phyloP scores from a whole-genome alignment of 2,888 invertebrate species.

The Drosophila cracens region DNA sequence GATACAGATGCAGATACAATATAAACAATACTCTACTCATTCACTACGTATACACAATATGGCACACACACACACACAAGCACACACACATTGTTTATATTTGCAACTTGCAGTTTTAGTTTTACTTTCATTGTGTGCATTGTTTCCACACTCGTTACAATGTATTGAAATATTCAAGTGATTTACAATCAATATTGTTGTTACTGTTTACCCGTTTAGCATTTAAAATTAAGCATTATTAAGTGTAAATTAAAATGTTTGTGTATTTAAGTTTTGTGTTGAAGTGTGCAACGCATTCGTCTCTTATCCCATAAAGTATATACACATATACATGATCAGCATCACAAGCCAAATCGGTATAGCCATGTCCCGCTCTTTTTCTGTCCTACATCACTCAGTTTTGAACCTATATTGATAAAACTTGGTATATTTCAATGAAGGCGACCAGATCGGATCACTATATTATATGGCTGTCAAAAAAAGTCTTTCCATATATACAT shows the following conservation, averaged over 20 bases:
- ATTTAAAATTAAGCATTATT: background rate
- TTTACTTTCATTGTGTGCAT: background rate
- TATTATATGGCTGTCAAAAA: background rate
- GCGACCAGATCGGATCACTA: background rate
- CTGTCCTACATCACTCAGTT: background rate
- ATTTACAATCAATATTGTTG: background rate
- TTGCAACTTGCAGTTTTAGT: conserved; percentile 1
- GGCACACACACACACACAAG: conserved; percentile 21
- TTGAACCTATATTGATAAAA: background rate
- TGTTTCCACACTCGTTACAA: background rate
- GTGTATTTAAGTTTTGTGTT: background rate
- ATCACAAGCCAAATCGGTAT: background rate
- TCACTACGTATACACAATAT: conserved; percentile 40
- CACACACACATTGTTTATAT: background rate
- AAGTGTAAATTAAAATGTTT: background rate
- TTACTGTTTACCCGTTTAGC: background rate
- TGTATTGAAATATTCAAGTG: too few relatives aligned
- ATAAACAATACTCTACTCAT: conserved; percentile 28
- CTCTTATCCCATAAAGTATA: background rate
- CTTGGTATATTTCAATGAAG: background rate
- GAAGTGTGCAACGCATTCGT: background rate
- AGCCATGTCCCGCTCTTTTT: background rate
- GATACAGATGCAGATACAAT: conserved; percentile 10
- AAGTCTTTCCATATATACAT: too few relatives aligned
- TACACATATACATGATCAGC: background rate